A percentile compares a stretch with the other conserved stretches of the same genome.
Evolutionary conservation across 35 echinoderm and acorn worm genomes (phyloP).

Genomic region (Apostichopus parvimensis): DNA sequence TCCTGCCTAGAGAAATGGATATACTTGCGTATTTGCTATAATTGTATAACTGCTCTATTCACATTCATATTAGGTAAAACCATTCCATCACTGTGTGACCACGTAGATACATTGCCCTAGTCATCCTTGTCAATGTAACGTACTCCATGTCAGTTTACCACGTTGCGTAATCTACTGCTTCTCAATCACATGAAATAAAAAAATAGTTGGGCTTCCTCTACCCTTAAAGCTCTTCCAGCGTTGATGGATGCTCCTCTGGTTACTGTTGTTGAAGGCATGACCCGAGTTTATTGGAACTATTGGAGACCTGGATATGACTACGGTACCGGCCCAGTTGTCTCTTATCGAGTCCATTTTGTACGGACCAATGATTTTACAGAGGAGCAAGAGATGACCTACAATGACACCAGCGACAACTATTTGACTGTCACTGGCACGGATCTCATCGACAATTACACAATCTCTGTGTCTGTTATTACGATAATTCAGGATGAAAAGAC

Average conservation of each 20-base stretch:
- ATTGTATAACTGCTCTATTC: too few species aligned
- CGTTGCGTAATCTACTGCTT: too few species aligned
- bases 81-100: too few species aligned
- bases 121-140: too few species aligned
- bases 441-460: background rate
- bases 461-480: background rate
- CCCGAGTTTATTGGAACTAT: background rate
- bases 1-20: too few species aligned
- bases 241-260: background rate
- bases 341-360: background rate
- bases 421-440: background rate
- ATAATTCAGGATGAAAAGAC: background rate
- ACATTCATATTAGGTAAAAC: too few species aligned
- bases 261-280: background rate
- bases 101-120: too few species aligned
- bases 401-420: background rate
- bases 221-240: background rate
- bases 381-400: background rate
- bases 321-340: background rate
- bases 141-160: too few species aligned
- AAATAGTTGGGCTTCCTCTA: background rate
- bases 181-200: too few species aligned
- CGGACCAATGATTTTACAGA: background rate
- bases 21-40: too few species aligned
- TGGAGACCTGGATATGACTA: slow-evolving; percentile 11